Evolutionary conservation across 2,113 vertebrate genomes (phyloP).

Genomic region (Petaurus breviceps): DNA sequence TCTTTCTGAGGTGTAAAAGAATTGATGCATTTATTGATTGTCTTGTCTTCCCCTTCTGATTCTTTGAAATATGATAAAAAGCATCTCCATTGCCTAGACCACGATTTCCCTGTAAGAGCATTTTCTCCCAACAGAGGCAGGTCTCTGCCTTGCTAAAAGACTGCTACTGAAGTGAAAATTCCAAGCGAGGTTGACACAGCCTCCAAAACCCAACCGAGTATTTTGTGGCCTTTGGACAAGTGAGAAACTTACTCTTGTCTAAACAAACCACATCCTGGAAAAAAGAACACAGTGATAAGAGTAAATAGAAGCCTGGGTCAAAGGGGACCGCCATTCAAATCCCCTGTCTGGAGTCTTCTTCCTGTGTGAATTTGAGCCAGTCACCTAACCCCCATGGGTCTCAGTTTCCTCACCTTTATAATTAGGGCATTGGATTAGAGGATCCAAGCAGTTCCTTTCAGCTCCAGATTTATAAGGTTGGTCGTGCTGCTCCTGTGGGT

Average conservation of each 20-base stretch:
- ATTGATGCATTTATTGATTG: conserved; percentile 77
- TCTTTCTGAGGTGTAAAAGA: conserved; percentile 75
- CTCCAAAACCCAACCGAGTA: conserved; percentile 28
- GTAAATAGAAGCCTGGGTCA: background rate
- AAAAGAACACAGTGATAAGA: background rate
- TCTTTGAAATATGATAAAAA: conserved; percentile 79
- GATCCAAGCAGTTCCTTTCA: background rate
- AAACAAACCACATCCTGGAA: background rate
- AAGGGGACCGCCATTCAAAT: background rate
- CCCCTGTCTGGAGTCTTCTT: background rate
- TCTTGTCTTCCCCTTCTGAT: conserved; percentile 77
- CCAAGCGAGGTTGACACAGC: conserved; percentile 49
- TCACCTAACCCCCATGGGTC: background rate
- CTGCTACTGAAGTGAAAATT: conserved; percentile 64
- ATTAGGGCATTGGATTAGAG: background rate
- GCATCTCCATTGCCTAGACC: conserved; percentile 74
- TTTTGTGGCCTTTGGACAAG: background rate
- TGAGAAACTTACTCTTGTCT: background rate
- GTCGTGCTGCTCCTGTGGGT: background rate
- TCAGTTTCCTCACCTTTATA: background rate
- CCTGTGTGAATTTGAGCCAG: background rate
- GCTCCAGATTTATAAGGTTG: background rate
- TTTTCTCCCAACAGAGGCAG: conserved; percentile 70
- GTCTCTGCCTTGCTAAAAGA: conserved; percentile 68
- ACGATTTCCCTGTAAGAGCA: conserved; percentile 75